phyloP scores from a whole-genome alignment of 2,113 vertebrate species.

The Fulmarus glacialis region DNA sequence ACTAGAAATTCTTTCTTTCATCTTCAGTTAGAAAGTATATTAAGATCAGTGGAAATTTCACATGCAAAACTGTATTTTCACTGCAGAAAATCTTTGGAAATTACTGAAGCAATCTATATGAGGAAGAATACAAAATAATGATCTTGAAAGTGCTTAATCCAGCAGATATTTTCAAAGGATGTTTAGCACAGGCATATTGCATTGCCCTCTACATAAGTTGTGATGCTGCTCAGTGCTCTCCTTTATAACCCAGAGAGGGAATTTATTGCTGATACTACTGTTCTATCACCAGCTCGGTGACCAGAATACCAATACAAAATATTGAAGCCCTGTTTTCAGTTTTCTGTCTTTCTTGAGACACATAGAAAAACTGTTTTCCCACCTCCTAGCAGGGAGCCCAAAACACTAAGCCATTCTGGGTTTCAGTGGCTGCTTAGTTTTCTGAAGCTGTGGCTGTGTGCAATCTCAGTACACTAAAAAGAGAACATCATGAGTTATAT shows the following conservation, averaged over 20 bases:
- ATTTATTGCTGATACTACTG: not conserved
- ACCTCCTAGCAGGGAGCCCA: conserved; percentile 20
- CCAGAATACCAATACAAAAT: not conserved
- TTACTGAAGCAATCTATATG: not conserved
- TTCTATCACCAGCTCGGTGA: not conserved
- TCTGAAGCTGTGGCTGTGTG: conserved; percentile 21
- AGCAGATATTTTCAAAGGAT: not conserved
- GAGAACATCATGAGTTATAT: conserved; percentile 47
- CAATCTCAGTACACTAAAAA: conserved; percentile 24
- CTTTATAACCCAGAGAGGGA: not conserved
- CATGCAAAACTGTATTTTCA: not conserved
- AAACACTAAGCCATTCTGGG: not conserved
- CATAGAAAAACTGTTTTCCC: conserved; percentile 8
- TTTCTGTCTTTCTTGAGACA: not conserved
- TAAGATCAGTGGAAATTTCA: not conserved
- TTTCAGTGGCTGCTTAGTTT: conserved; percentile 20
- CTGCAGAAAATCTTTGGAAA: not conserved
- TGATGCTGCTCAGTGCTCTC: not conserved
- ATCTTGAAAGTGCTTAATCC: not conserved
- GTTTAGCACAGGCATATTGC: not conserved
- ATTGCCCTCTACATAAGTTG: not conserved
- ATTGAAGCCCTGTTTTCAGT: not conserved
- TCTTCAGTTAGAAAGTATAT: not conserved
- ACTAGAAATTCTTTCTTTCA: not conserved
- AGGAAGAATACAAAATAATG: not conserved